Conservation (phyloP, 2,797 vertebrate species). For the Poecile montanus region DNA sequence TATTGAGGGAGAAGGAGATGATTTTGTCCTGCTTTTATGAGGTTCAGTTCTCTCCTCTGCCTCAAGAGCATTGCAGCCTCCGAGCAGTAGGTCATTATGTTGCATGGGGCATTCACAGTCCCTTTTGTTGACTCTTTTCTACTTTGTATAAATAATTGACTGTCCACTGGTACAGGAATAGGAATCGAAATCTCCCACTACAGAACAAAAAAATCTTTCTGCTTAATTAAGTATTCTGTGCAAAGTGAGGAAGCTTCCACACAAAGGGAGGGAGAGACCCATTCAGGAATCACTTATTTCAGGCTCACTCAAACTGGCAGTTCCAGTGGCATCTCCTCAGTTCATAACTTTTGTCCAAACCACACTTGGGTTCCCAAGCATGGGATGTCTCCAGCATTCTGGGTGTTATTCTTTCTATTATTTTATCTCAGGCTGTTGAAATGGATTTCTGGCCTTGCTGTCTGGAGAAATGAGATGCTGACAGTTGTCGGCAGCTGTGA, state of each 20-base stretch:
- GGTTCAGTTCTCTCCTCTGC: neutral
- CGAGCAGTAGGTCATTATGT: neutral
- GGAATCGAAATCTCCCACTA: neutral
- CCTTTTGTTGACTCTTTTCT: neutral
- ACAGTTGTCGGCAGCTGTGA: neutral
- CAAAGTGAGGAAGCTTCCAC: neutral
- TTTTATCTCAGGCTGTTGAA: neutral
- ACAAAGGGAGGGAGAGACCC: neutral
- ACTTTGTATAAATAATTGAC: conserved; percentile 42
- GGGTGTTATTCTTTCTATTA: neutral
- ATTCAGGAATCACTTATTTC: neutral
- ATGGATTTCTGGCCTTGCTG: neutral
- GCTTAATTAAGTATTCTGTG: neutral
- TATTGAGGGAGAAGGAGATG: neutral
- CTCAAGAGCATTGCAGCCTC: neutral
- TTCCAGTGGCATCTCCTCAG: neutral
- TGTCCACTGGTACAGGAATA: neutral
- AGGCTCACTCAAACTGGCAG: neutral
- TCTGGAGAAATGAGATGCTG: neutral
- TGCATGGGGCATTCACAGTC: neutral
- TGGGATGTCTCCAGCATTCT: neutral
- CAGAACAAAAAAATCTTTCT: neutral
- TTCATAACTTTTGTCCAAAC: neutral
- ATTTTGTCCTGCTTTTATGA: conserved; percentile 32
- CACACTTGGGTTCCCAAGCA: neutral